Evolutionary conservation across 2,888 invertebrate genomes (phyloP), one percentile per base, ranked within the genome.

Genomic region (Drosophila limbata): DNA sequence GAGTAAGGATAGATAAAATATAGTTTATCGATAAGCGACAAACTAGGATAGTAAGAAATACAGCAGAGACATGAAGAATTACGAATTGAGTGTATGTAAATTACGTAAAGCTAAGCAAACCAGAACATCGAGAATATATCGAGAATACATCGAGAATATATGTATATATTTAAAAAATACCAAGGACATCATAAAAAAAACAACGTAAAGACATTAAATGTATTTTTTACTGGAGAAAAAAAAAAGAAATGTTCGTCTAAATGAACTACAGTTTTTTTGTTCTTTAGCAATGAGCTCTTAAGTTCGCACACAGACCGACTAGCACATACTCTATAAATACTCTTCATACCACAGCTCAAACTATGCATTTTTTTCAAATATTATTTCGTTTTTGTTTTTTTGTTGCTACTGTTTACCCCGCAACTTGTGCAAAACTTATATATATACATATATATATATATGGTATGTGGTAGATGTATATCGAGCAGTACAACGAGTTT

Each of bases 371-470:
- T 28, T 21, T 31, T 1, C 17, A 33, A 48, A 48, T 53, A 4
- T 37, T 39, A 19, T 21, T 28, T 33, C 1, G n/a, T 10, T 28
- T 1, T 48, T 13, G 19, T 9, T 4, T 44, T 21, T 10, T 42
- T 19, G 25, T 39, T 52, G 37, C 21, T 42, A 33, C 15, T 56
- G 44, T 35, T 15, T 17, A 13, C 17, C 47, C 17, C 37, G 25
- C 37, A 57, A 57, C 45, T 57, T 57, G 57, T 57, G 56, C 56
- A 57, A 57, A 57, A 45, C 56, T 57, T 57, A 25, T 37, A 21
- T 44, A 31, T 11, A 17, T 15, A 52, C 15, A n/a, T 53, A 42
- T 4, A 5, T 8, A 39, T 10, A 39, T 15, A 55, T 19, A 40
- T 40, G 13, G 17, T 13, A 33, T 17, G 9, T 15, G 6, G 33